Evolutionary conservation across 1,140 invertebrate genomes (phyloP).

Genomic region (Rhopalosiphum maidis): DNA sequence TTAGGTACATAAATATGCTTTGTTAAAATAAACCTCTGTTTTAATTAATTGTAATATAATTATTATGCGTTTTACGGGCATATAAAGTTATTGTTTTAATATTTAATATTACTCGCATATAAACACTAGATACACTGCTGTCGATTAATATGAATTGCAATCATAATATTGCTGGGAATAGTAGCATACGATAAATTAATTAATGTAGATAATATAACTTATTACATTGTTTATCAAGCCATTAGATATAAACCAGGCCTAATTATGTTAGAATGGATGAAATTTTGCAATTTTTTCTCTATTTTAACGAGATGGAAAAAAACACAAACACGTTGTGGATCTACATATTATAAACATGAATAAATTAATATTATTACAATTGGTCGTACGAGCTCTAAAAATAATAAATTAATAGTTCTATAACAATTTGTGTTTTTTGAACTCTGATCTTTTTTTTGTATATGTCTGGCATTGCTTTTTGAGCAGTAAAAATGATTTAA

Average conservation of each 20-base stretch:
- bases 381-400: background rate
- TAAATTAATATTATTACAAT: background rate
- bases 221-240: background rate
- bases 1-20: background rate
- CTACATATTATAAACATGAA: background rate
- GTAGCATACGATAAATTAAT: background rate
- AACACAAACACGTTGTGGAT: background rate
- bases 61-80: background rate
- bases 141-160: background rate
- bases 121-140: background rate
- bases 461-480: background rate
- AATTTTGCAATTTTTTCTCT: background rate
- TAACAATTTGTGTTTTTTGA: background rate
- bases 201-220: background rate
- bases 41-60: background rate
- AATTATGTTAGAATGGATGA: background rate
- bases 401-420: background rate
- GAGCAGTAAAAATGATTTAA: background rate
- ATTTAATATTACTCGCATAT: background rate
- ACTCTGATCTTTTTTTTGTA: background rate
- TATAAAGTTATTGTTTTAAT: slow-evolving; percentile 10
- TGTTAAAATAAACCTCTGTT: background rate
- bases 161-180: background rate
- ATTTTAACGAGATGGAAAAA: background rate
- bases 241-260: background rate